phyloP scores from a whole-genome alignment of 2,888 invertebrate species.

The Pheosia gnoma region DNA sequence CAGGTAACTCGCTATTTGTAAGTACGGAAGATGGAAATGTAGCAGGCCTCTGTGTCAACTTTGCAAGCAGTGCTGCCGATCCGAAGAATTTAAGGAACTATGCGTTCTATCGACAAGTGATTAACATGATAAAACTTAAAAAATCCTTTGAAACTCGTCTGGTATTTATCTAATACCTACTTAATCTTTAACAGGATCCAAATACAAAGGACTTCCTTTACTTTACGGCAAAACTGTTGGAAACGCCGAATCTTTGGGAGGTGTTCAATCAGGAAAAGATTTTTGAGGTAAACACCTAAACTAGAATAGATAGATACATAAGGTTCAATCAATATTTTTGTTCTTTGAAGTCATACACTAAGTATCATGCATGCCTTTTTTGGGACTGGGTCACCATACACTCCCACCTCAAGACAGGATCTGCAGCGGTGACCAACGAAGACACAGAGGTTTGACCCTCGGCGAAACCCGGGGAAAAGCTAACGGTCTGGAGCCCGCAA shows the following conservation, averaged over 20 bases:
- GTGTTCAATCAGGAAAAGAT: conserved; percentile 63
- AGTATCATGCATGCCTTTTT: too few relatives aligned
- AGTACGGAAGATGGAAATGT: conserved; percentile 54
- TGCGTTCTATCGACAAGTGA: conserved; percentile 73
- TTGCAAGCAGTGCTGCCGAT: conserved; percentile 63
- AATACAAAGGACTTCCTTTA: conserved; percentile 72
- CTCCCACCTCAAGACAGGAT: too few relatives aligned
- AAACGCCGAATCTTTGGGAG: conserved; percentile 75
- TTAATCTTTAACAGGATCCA: conserved; percentile 53
- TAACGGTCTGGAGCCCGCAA: too few relatives aligned
- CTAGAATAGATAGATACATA: too few relatives aligned
- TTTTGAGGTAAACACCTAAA: conserved; percentile 56
- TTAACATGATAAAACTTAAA: background rate
- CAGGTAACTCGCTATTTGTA: conserved; percentile 68
- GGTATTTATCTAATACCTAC: background rate
- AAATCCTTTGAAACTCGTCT: background rate
- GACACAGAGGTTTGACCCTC: too few relatives aligned
- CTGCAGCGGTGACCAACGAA: too few relatives aligned
- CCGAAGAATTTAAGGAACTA: conserved; percentile 62
- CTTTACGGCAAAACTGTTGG: conserved; percentile 72
- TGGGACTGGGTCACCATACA: too few relatives aligned
- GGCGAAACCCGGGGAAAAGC: too few relatives aligned
- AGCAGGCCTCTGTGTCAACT: conserved; percentile 68
- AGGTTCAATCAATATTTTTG: too few relatives aligned
- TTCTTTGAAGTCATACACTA: too few relatives aligned